Evolutionary conservation across 1,140 invertebrate genomes (phyloP), one percentile per base, ranked within the genome.

Genomic region (Ooceraea biroi): DNA sequence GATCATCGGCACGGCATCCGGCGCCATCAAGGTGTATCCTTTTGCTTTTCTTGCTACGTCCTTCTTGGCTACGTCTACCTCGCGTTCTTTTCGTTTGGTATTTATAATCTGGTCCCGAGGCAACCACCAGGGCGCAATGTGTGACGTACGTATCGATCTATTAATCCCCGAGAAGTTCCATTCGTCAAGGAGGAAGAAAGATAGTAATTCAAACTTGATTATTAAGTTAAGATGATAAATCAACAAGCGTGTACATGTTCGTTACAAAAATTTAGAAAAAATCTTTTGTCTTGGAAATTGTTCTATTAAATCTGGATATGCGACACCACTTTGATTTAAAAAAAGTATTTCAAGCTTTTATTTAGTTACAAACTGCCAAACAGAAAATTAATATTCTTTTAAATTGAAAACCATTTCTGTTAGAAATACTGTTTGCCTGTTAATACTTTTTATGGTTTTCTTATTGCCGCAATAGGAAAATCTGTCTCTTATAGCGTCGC

Each of bases 1-100:
- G 92, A 98, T 98, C 41, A 96, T 99, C 89, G 98, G 98, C 84
- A 99, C 98, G 50, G 97, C 97, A 90, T 97, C 97, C 85, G 98
- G 98, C 83, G 97, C 96, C 65, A 96, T 99, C 87, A 98, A 98
- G 96, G 96, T 99, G 96, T 97, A 97, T 95, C 95, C 95, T 96
- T 95, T 95, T 85, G 52, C 55, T 85, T 72, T 68, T 48, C 30
- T 84, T 84, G n/a, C n/a, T n/a, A n/a, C n/a, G n/a, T 55, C 44
- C 14, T 71, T 41, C 52, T 50, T 65, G 22, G 41, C 50, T 72
- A 22, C n/a, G 44, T 68, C 60, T 76, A 66, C 57, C 48, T 55
- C 17, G 10, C 84, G 85, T 68, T 85, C 36, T 76, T 84, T 76
- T 36, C 55, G 74, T 66, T 73, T 50, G 57, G 58, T 86, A 83